A percentile compares a stretch with the other conserved stretches of the same genome.
Evolutionary conservation across 2,888 invertebrate genomes (phyloP).

Genomic region (Caenorhabditis auriculariae): DNA sequence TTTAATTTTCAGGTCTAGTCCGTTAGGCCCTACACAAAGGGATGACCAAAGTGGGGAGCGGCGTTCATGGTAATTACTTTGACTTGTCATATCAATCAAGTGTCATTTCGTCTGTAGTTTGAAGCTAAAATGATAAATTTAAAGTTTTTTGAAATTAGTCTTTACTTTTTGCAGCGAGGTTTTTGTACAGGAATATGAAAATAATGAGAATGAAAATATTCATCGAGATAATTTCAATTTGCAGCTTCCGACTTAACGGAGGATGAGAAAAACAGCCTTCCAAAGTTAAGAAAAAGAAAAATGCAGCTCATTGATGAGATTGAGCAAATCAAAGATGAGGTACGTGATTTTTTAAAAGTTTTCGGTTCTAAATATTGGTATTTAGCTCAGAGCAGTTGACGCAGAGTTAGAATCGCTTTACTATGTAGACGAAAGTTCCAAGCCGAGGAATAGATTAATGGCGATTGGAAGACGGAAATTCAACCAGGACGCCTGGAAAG

Average conservation of each 20-base stretch:
- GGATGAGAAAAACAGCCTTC: constrained; percentile 28
- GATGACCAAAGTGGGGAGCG: too few relatives aligned
- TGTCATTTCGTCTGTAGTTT: too few relatives aligned
- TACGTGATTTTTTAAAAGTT: constrained; percentile 1
- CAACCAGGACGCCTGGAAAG: constrained; percentile 34
- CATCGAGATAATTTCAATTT: too few relatives aligned
- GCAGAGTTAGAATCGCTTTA: constrained; percentile 44
- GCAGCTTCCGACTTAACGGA: constrained; percentile 25
- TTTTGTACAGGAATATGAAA: too few relatives aligned
- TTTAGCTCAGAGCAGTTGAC: constrained; percentile 35
- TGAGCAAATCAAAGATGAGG: constrained; percentile 40
- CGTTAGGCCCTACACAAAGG: too few relatives aligned
- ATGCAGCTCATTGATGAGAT: constrained; percentile 46
- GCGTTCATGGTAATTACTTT: too few relatives aligned
- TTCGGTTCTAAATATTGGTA: neutral
- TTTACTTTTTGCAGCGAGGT: too few relatives aligned
- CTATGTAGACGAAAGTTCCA: constrained; percentile 42
- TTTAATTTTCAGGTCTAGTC: too few relatives aligned
- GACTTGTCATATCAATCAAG: too few relatives aligned
- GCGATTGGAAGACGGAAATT: constrained; percentile 35
- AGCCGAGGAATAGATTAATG: constrained; percentile 25
- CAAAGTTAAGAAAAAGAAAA: constrained; percentile 41
- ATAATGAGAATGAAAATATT: too few relatives aligned
- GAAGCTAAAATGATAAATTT: too few relatives aligned
- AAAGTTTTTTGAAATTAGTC: too few relatives aligned